A percentile compares a stretch with the other conserved stretches of the same genome.
These are phyloP conservation scores for Thymallus thymallus DNA, from an alignment of 2,113 vertebrate genomes.

Conservation along the genomic window DNA sequence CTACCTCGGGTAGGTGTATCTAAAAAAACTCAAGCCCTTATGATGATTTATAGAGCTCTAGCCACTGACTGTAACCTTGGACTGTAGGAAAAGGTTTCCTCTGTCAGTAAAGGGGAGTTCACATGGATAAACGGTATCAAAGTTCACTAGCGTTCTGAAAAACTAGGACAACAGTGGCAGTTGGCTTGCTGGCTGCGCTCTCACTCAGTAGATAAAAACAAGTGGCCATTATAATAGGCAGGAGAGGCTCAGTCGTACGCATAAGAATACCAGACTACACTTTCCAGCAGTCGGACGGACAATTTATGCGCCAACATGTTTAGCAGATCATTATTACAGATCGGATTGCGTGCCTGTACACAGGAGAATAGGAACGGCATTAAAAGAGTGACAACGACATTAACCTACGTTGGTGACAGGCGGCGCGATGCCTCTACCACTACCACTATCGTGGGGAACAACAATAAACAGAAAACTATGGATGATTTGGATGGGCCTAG, in stretches of 20 bases:
- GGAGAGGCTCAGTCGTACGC: too few relatives aligned
- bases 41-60: too few relatives aligned
- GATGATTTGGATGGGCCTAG: constrained; percentile 66
- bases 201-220: too few relatives aligned
- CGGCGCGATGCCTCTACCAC: neutral
- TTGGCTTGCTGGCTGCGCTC: too few relatives aligned
- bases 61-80: neutral
- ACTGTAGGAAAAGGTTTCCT: too few relatives aligned
- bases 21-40: too few relatives aligned
- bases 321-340: constrained; percentile 12
- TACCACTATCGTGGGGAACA: constrained; percentile 1
- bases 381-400: neutral
- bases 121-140: neutral
- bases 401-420: fast-evolving
- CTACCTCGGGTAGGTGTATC: too few relatives aligned
- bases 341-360: constrained; percentile 9
- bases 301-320: constrained; percentile 44
- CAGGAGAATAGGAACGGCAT: constrained; percentile 5
- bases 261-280: too few relatives aligned
- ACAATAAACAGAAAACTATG: constrained; percentile 54
- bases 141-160: neutral
- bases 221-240: too few relatives aligned
- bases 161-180: too few relatives aligned
- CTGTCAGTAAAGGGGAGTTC: too few relatives aligned
- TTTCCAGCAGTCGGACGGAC: too few relatives aligned